Base-by-base conservation (phyloP, 2,888 invertebrate species). In the Geophilus truncorum region DNA sequence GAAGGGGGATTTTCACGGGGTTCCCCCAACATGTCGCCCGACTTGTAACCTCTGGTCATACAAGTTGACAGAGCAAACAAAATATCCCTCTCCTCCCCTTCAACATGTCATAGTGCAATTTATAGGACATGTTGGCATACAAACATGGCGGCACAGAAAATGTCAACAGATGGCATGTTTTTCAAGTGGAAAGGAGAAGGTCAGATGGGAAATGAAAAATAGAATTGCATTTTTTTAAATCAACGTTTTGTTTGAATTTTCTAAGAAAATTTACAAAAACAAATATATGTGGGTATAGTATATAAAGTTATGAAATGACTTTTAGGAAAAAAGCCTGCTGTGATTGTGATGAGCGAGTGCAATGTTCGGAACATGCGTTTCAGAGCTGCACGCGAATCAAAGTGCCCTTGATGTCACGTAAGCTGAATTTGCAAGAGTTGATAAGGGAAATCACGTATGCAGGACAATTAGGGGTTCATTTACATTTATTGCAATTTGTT, bases 11-110 rank as follows among this genome's bases (percentile, higher is more conserved):
- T 70, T 70, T 28, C 23, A 25, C 25, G 70, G 70, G 70, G 25
- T 70, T 28, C 28, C 70, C 70, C 70, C 70, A 70, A 70, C 70
- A 70, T 70, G 70, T 70, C 70, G 70, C 23, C 70, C 70, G 70
- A 70, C 70, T 70, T 70, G 70, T 70, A 70, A 70, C 70, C 70
- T 70, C 70, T 70, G 70, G 70, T 70, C 70, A 70, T 70, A 70
- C 70, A 70, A 70, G 70, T 70, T 70, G 70, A 70, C 70, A 70
- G 70, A 70, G 70, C 70, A 70, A 70, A 70, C 70, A 70, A 70
- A 70, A 70, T 70, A 25, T 28, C 70, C 70, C 70, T 70, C 70
- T 70, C 23, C 28, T n/a, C n/a, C 70, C 70, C 70, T 28, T 28
- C 28, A 15, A 28, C 70, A 70, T 70, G 70, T 70, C 70, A 70